phyloP scores from a whole-genome alignment of 2,888 invertebrate species.

The Ennomos quercinarius region DNA sequence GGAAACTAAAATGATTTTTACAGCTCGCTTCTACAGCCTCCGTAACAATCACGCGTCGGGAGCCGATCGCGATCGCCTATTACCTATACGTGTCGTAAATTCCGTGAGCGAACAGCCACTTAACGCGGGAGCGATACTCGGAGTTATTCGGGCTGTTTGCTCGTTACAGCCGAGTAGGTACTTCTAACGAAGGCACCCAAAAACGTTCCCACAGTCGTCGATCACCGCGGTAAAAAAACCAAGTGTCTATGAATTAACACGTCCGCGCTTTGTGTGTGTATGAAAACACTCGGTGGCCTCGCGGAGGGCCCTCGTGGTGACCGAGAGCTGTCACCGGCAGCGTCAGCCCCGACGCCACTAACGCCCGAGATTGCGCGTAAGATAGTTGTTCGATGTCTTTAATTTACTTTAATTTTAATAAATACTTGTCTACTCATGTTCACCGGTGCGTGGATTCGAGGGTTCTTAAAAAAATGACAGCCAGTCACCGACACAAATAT shows the following conservation, averaged over 20 bases:
- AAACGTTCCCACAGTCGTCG: conserved; percentile 84
- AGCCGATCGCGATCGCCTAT: conserved; percentile 68
- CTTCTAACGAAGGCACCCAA: conserved; percentile 82
- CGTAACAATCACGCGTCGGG: conserved; percentile 59
- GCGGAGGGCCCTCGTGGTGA: conserved; percentile 79
- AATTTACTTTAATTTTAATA: conserved; percentile 76
- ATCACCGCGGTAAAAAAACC: conserved; percentile 79
- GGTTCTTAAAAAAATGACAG: conserved; percentile 58
- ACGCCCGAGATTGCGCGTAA: conserved; percentile 63
- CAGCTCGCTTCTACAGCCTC: conserved; percentile 60
- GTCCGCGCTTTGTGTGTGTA: conserved; percentile 81
- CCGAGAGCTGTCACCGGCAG: conserved; percentile 71
- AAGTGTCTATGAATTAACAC: conserved; percentile 85
- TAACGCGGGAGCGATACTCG: conserved; percentile 78
- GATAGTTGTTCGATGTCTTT: conserved; percentile 74
- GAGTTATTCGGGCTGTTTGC: conserved; percentile 79
- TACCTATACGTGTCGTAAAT: conserved; percentile 72
- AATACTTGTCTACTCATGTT: conserved; percentile 56
- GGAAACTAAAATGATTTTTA: conserved; percentile 80
- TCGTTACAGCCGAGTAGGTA: conserved; percentile 79
- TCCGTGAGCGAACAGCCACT: conserved; percentile 72
- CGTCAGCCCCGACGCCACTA: conserved; percentile 59
- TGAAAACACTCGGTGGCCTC: conserved; percentile 80
- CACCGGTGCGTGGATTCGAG: conserved; percentile 54
- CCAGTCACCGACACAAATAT: conserved; percentile 59